Evolutionary conservation across 2,113 vertebrate genomes (phyloP).

Genomic region (Bombycilla garrulus): DNA sequence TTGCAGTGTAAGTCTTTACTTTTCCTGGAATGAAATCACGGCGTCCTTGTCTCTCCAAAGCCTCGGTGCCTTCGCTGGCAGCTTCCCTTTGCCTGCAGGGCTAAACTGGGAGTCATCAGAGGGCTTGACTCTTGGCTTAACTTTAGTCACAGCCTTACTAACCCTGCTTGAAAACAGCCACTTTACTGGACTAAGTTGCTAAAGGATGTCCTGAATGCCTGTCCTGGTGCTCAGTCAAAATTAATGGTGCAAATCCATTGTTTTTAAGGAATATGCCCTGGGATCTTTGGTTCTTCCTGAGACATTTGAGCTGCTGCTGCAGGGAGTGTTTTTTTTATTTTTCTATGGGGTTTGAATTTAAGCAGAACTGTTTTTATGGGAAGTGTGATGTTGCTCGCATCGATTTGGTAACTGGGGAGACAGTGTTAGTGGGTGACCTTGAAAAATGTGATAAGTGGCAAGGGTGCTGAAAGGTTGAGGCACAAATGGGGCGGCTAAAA

Average conservation of each 20-base stretch:
- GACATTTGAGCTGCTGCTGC: neutral
- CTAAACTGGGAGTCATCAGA: neutral
- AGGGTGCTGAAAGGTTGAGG: constrained; percentile 72
- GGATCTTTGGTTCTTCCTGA: neutral
- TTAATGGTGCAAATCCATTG: neutral
- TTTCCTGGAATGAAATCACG: neutral
- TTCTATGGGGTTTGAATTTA: neutral
- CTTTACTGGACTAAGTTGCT: neutral
- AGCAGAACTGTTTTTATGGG: constrained; percentile 25
- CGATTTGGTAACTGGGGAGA: constrained; percentile 65
- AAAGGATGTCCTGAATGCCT: neutral
- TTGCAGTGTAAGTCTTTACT: neutral
- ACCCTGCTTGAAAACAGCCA: neutral
- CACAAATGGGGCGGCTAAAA: constrained; percentile 67
- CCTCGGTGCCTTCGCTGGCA: rapidly evolving
- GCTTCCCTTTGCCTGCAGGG: neutral
- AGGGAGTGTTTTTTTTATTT: neutral
- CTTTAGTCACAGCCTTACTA: neutral
- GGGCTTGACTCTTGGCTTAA: neutral
- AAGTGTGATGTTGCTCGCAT: constrained; percentile 65
- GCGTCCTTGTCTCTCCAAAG: neutral
- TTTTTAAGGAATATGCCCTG: neutral
- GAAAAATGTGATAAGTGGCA: constrained; percentile 73
- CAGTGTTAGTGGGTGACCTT: constrained; percentile 65
- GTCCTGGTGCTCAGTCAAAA: neutral